Evolutionary conservation across 2,113 vertebrate species (phyloP).

Genomic region (Indicator indicator): DNA sequence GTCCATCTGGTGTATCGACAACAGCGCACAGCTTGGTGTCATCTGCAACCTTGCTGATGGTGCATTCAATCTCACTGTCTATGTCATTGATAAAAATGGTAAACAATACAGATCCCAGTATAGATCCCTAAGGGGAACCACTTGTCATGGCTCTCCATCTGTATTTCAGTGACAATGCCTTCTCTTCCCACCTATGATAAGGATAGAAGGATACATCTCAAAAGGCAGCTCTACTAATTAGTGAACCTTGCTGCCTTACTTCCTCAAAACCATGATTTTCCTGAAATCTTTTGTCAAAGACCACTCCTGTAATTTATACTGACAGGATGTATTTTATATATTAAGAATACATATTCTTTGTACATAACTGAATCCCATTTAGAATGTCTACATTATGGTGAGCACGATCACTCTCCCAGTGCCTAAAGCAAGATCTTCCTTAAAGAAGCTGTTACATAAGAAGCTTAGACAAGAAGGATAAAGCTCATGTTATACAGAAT

Average conservation of each 20-base stretch:
- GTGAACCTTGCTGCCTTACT: not conserved
- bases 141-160: too few species aligned
- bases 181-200: not conserved
- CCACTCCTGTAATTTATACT: not conserved
- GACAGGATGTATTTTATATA: not conserved
- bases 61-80: too few species aligned
- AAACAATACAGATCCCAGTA: too few species aligned
- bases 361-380: not conserved
- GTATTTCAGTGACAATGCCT: too few species aligned
- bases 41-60: too few species aligned
- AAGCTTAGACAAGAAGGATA: not conserved
- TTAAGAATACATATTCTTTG: not conserved
- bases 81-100: too few species aligned
- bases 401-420: not conserved
- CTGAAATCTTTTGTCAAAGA: not conserved
- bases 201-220: not conserved
- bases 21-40: too few species aligned
- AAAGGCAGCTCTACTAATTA: not conserved
- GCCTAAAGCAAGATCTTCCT: not conserved
- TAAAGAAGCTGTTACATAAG: not conserved
- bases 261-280: not conserved
- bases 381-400: not conserved
- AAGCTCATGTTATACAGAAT: not conserved
- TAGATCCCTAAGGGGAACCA: too few species aligned
- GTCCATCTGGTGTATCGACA: too few species aligned